These are phyloP conservation scores for Seira ritae DNA, from an alignment of 2,888 invertebrate species.

Conservation along the genomic window DNA sequence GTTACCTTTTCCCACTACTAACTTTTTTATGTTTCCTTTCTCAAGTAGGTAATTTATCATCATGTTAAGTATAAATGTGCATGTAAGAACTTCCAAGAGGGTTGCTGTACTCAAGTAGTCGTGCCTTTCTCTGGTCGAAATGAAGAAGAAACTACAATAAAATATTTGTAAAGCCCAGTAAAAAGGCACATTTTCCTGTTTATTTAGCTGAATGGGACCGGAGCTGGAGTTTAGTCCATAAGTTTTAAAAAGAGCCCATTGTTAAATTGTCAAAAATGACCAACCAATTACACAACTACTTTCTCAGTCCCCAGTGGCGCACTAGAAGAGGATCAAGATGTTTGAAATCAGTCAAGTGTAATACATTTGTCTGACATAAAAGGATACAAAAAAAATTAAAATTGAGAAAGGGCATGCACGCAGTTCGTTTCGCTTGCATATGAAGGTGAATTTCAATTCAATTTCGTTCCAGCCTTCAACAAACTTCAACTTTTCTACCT, in stretches of 20 bases:
- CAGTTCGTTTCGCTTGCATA: no score
- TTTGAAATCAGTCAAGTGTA: slow-evolving; percentile 58
- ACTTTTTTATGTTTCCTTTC: neutral
- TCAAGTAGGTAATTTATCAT: slow-evolving; percentile 21
- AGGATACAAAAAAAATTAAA: neutral
- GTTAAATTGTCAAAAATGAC: slow-evolving; percentile 58
- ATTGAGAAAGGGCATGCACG: no score
- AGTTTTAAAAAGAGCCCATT: slow-evolving; percentile 26
- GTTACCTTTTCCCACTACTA: neutral
- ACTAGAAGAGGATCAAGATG: slow-evolving; percentile 65
- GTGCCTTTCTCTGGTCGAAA: no score
- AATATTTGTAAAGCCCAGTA: neutral
- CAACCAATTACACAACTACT: slow-evolving; percentile 62
- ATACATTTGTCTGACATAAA: slow-evolving; percentile 41
- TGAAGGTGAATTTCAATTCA: no score
- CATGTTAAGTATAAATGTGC: neutral
- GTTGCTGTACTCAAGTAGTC: neutral
- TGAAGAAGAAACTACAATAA: no score
- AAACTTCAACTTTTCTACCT: no score
- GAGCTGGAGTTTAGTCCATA: slow-evolving; percentile 4
- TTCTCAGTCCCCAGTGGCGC: slow-evolving; percentile 17
- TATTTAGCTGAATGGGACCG: slow-evolving; percentile 28
- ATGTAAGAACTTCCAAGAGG: slow-evolving; percentile 12
- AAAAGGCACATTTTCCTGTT: slow-evolving; percentile 30
- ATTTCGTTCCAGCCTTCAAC: no score